phyloP scores from a whole-genome alignment of 2,113 vertebrate genomes.

The Halcyon malimbica region DNA sequence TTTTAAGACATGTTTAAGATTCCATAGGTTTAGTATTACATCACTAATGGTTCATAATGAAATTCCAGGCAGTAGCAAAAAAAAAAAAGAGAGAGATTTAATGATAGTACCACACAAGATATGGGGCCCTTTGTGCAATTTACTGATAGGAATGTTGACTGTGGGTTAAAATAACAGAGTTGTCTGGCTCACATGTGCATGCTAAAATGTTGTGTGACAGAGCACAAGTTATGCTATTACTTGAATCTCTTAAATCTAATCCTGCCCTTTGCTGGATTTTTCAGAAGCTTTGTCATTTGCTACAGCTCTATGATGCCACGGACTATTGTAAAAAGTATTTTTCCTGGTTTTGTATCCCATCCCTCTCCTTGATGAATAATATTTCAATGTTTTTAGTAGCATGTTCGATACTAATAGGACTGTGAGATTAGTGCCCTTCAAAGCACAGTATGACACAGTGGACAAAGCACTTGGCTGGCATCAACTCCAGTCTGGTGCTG shows the following conservation, averaged over 20 bases:
- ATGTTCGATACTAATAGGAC: neutral
- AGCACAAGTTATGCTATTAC: neutral
- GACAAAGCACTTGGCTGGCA: neutral
- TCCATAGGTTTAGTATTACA: slow-evolving; percentile 68
- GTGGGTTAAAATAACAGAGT: slow-evolving; percentile 11
- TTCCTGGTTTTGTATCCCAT: neutral
- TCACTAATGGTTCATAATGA: slow-evolving; percentile 73
- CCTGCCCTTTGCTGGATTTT: neutral
- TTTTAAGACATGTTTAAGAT: slow-evolving; percentile 71
- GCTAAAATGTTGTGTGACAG: neutral
- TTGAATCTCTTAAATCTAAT: neutral
- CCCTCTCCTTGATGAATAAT: neutral
- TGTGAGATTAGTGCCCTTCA: neutral
- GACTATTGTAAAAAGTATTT: neutral
- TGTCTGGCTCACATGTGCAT: neutral
- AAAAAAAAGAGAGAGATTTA: neutral
- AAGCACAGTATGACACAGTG: neutral
- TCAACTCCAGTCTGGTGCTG: neutral
- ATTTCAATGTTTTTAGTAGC: neutral
- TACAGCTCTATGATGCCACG: neutral
- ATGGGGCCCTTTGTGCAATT: slow-evolving; percentile 16
- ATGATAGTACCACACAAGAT: neutral
- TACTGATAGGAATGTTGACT: neutral
- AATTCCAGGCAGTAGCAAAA: slow-evolving; percentile 64
- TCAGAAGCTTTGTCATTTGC: neutral